These are phyloP conservation scores for Poliocrania exsul DNA, from an alignment of 2,797 vertebrate species.

Conservation along the genomic window DNA sequence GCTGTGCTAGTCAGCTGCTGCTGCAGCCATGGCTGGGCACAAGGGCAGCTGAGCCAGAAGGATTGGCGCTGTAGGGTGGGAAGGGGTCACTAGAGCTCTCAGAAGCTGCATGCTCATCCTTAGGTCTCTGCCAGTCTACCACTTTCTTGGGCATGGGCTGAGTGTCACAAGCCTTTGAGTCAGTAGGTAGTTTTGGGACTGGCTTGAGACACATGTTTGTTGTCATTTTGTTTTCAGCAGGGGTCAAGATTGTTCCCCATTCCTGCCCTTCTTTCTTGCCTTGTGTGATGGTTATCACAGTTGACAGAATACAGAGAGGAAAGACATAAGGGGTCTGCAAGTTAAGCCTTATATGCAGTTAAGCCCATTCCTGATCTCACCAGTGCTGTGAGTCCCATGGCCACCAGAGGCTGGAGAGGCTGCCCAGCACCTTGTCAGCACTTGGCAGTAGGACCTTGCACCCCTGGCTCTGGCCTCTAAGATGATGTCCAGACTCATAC, in stretches of 20 bases:
- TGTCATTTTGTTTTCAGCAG: not conserved
- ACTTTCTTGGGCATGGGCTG: not conserved
- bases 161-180: not conserved
- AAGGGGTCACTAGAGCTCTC: fast-evolving
- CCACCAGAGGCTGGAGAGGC: not conserved
- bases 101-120: not conserved
- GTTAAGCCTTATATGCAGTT: not conserved
- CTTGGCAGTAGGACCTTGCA: not conserved
- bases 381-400: not conserved
- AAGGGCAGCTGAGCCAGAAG: too few species aligned
- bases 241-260: not conserved
- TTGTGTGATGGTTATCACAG: not conserved
- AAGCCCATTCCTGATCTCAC: not conserved
- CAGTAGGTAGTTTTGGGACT: not conserved
- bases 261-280: not conserved
- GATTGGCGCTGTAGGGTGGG: not conserved
- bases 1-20: not conserved
- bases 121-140: not conserved
- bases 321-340: not conserved
- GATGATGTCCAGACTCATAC: not conserved
- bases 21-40: not conserved
- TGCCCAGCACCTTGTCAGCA: not conserved
- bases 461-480: not conserved
- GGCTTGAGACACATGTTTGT: fast-evolving
- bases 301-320: not conserved